Evolutionary conservation across 2,888 invertebrate genomes (phyloP), one percentile per base, ranked within the genome.

Genomic region (Tineola bisselliella): DNA sequence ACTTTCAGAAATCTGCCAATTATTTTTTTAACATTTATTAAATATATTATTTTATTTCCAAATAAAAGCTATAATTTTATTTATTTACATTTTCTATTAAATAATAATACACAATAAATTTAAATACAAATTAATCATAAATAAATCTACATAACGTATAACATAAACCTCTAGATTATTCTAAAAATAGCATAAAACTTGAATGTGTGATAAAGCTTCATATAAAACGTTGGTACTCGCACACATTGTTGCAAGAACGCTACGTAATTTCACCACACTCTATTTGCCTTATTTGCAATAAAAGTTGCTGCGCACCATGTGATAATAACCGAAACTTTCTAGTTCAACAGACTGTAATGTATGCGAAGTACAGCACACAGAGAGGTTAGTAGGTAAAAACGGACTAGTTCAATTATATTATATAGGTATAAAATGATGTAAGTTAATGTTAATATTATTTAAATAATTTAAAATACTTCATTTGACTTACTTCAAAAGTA

Each of bases 241-340:
- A 38, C 6, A 48, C 48, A 48, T 13, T 48, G 48, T 48, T 48
- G 48, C 48, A 17, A 13, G 17, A n/a, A 48, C n/a, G 48, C 48
- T 15, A 15, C 48, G 48, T 48, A 13, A 48, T 48, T 48, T 48
- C 15, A 48, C 15, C 15, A n/a, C 38, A 48, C 13, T 48, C 48
- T 48, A 48, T 48, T 48, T 48, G 48, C 48, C 17, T 48, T 48
- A 48, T 17, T 48, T 13, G 48, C 15, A 48, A 48, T 48, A 48
- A 48, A 48, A 48, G 48, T 48, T 48, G 15, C 15, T 13, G 48
- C 15, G 48, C 15, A 48, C 48, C 48, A 38, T 17, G 17, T 48
- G 48, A 48, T 48, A 48, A 48, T 17, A 48, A 15, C 48, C 48
- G 3, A 48, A 48, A 48, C 48, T 48, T 17, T 17, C 48, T 10